Base-by-base conservation (phyloP, 2,888 invertebrate species). In the Tortrix viridana region DNA sequence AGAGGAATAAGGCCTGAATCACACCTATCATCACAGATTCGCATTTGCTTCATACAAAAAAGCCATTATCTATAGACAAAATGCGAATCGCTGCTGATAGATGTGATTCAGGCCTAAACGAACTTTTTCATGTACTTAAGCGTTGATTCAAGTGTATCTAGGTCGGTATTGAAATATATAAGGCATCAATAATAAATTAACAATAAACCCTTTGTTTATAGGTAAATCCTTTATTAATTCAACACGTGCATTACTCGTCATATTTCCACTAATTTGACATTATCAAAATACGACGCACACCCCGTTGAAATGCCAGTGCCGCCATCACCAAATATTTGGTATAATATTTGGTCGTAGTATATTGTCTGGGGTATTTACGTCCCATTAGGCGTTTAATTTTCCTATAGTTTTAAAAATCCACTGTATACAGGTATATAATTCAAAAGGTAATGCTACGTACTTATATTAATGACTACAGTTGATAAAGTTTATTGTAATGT, bases 211-310 rank as follows among this genome's bases (percentile, higher is more conserved):
- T 74, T 80, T 80, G 81, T 81, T 81, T 84, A 81, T 83, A 84
- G 81, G 80, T 88, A 86, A 88, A 87, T 87, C 88, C 84, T 85
- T 89, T 88, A 79, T 84, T 89, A 80, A 82, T 83, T 82, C 88
- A 90, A 89, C 88, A 88, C 83, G 78, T 81, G 81, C 74, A 79
- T 75, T 69, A 71, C 71, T 78, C 73, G 66, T 80, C 74, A 76
- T 79, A 83, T 80, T 77, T 79, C 77, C 82, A 78, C 84, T 87
- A 86, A 86, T 88, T 86, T 86, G 87, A 89, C 88, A 85, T 84
- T 67, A 69, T 77, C 79, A 80, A 76, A 81, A 71, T 79, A 84
- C 85, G 77, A 76, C 71, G 71, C 80, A 81, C 80, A 81, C 76
- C 76, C 80, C 77, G 85, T 79, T 80, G 77, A 76, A 82, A 80